Evolutionary conservation across 2,113 vertebrate genomes (phyloP), one percentile per base, ranked within the genome.

Genomic region (Anoplopoma fimbria): DNA sequence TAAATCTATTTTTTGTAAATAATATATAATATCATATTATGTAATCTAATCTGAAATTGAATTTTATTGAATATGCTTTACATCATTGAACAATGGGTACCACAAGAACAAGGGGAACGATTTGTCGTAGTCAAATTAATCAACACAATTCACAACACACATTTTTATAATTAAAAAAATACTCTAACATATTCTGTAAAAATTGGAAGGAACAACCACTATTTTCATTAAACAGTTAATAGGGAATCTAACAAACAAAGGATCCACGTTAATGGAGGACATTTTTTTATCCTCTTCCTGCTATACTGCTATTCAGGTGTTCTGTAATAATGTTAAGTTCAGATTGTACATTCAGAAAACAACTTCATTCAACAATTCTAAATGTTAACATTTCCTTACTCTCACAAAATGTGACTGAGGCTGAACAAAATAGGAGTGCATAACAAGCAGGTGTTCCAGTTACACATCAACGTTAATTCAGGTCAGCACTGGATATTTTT

Each of bases 401-500:
- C 0, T 72, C 36, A 31, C 40, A 3, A 55, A 53, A 55, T 57
- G 13, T 27, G 29, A 75, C 58, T 31, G 1, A 45, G 15, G 60
- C 7, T 47, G 45, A 55, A 23, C 47, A 42, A 65, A 31, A 42
- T 14, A 40, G 17, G 38, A 33, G 40, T 31, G 1, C 49, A 33
- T 31, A 4, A 34, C 14, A 27, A 1, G 9, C 45, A 31, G 19
- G 21, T 17, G 36, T 33, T 38, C 13, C 10, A 33, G 29, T 29
- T 40, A 14, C 13, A 4, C 42, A 36, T 31, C 65, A 15, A 40
- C 33, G 12, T 27, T 29, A 13, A 14, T 7, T 53, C 53, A 25
- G 9, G 0, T 4, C 7, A 9, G 15, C 1, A 1, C 40, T 10
- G 9, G 17, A 9, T 62, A 6, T 5, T 2, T 4, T 0, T 1